phyloP scores from a whole-genome alignment of 2,113 vertebrate species.

The Potamarius usumacintae region DNA sequence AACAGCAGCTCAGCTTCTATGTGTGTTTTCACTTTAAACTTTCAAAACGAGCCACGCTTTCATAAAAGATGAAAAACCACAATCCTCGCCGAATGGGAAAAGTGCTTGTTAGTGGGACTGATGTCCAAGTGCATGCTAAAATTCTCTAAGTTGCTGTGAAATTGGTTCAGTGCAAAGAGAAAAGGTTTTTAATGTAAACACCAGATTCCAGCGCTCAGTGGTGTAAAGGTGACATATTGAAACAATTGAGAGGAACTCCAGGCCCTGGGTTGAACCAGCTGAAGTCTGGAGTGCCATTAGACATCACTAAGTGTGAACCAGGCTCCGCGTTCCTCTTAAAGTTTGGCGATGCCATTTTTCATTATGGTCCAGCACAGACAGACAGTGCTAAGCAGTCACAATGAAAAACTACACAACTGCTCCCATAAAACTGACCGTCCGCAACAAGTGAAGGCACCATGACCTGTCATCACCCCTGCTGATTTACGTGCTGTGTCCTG shows the following conservation, averaged over 20 bases:
- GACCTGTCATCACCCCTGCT: constrained; percentile 70
- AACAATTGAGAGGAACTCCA: constrained; percentile 38
- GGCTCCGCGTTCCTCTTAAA: constrained; percentile 12
- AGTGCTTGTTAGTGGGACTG: constrained; percentile 29
- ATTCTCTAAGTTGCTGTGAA: constrained; percentile 21
- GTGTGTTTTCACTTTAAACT: constrained; percentile 30
- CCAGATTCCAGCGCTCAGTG: constrained; percentile 22
- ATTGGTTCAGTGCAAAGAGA: background rate
- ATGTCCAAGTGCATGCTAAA: background rate
- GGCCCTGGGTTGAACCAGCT: constrained; percentile 22
- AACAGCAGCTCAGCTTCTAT: background rate
- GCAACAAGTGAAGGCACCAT: constrained; percentile 62
- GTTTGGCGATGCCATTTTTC: constrained; percentile 45
- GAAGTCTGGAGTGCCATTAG: constrained; percentile 27
- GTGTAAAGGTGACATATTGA: constrained; percentile 47
- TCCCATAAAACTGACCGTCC: constrained; percentile 65
- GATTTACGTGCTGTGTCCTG: constrained; percentile 72
- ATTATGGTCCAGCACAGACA: constrained; percentile 29
- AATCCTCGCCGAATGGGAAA: background rate
- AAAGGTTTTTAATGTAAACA: constrained; percentile 27
- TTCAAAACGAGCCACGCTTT: background rate
- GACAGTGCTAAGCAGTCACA: constrained; percentile 16
- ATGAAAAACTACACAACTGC: constrained; percentile 49
- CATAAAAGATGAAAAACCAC: constrained; percentile 12
- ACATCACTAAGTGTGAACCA: constrained; percentile 27